These are phyloP conservation scores for Halictus quadricinctus DNA, from an alignment of 2,888 invertebrate genomes.

Conservation along the genomic window DNA sequence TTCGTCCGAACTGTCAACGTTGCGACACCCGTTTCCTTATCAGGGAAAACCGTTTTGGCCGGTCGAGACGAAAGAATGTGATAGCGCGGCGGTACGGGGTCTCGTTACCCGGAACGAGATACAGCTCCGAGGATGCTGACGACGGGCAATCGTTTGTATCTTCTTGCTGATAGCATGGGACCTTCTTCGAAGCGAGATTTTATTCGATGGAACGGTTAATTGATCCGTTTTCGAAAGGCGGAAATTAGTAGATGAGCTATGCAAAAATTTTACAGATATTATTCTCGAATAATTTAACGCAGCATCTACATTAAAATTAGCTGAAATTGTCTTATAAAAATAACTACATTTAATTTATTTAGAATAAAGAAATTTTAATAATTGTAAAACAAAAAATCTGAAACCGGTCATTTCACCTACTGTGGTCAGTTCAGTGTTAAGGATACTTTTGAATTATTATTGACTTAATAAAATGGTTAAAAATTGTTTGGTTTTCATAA, in stretches of 20 bases:
- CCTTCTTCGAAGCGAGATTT: constrained; percentile 51
- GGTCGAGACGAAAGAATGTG: neutral
- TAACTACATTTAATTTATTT: too few species aligned
- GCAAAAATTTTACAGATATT: too few species aligned
- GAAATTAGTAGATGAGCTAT: neutral
- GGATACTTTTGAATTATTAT: too few species aligned
- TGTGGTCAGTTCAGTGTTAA: too few species aligned
- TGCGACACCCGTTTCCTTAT: constrained; percentile 38
- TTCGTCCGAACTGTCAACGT: constrained; percentile 36
- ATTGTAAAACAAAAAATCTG: too few species aligned
- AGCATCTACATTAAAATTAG: too few species aligned
- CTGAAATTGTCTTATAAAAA: too few species aligned
- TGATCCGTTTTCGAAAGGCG: neutral
- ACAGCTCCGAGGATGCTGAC: constrained; percentile 51
- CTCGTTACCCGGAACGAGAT: constrained; percentile 28
- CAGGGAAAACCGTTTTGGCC: constrained; percentile 15
- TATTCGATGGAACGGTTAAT: constrained; percentile 6
- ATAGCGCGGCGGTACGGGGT: neutral
- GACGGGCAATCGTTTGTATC: constrained; percentile 16
- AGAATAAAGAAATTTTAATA: too few species aligned
- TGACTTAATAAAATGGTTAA: too few species aligned
- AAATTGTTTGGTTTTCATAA: too few species aligned
- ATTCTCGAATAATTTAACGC: too few species aligned
- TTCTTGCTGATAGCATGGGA: neutral
- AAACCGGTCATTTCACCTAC: too few species aligned